Percentiles rank a stretch among this genome's conserved stretches.
phyloP scores from a whole-genome alignment of 2,888 invertebrate genomes.

The Erebia aethiops region DNA sequence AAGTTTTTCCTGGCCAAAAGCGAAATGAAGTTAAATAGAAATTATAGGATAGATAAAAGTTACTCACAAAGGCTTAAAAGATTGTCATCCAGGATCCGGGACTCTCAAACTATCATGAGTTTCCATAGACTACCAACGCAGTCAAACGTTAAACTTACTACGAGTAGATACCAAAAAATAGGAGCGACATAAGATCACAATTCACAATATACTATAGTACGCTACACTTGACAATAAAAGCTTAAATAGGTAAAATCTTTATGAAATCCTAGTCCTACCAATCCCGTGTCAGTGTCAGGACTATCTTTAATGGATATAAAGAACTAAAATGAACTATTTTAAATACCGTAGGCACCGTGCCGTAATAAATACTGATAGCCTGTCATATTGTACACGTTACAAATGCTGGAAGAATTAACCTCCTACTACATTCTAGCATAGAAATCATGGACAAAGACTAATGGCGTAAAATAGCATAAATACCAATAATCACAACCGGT shows the following conservation, averaged over 20 bases:
- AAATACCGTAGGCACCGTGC: neutral
- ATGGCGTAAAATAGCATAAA: constrained; percentile 22
- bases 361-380: neutral
- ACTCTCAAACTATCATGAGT: neutral
- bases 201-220: too few relatives aligned
- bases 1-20: neutral
- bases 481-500: constrained; percentile 23
- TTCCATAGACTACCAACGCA: neutral
- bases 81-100: neutral
- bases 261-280: too few relatives aligned
- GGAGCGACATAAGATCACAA: neutral
- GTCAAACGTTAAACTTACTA: neutral
- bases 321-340: neutral
- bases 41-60: neutral
- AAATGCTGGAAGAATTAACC: neutral
- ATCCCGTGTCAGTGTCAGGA: neutral
- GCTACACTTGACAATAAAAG: neutral
- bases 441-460: constrained; percentile 16
- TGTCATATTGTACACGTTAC: neutral
- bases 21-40: constrained; percentile 4
- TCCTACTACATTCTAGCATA: neutral
- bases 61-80: neutral
- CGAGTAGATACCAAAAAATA: neutral
- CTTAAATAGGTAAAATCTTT: neutral
- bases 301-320: neutral